Evolutionary conservation across 2,113 vertebrate genomes (phyloP), one percentile per base, ranked within the genome.

Genomic region (Fulmarus glacialis): DNA sequence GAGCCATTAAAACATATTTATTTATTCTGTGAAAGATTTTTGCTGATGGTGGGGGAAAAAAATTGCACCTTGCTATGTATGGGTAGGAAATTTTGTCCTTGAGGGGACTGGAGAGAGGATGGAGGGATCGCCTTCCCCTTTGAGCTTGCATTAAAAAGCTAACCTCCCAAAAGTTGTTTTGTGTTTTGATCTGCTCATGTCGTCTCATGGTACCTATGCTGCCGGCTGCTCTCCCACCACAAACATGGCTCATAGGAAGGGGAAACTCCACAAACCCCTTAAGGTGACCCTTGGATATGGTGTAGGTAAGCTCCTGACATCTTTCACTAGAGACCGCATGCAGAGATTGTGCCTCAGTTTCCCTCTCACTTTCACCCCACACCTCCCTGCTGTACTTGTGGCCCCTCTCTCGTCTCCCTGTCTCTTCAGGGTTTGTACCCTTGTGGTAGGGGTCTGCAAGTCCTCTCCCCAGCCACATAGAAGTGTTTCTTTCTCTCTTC

Each of bases 1-100:
- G 43, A 82, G 30, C 45, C 45, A 27, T 64, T 91, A 53, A 80
- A 92, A 40, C 9, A 9, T 68, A 55, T 79, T 91, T 82, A 70
- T 60, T 79, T 82, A 70, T 60, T 79, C 77, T 74, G 55, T 73
- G 40, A 81, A 91, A 53, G 45, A 11, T 59, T 89, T 93, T 88
- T 80, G 47, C 68, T 89, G 68, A 52, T 68, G 38, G 20, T n/a
- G 16, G 58, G 38, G 19, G 2, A 47, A 55, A 81, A 29, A 15
- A 34, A 23, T 12, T 66, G 11, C 40, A 63, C n/a, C 66, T 93
- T 90, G 40, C 58, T 36, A 29, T 43, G 40, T 36, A 50, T 6
- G 3, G 34, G 38, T 70, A 71, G 52, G 19, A 86, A 83, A 50
- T 55, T 34, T 48, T 79, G 9, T 85, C 71, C 53, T 75, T 81